A percentile compares a stretch with the other conserved stretches of the same genome.
phyloP scores from a whole-genome alignment of 37 sponge, comb jelly and placozoan genomes.

The Ephydatia muelleri region DNA sequence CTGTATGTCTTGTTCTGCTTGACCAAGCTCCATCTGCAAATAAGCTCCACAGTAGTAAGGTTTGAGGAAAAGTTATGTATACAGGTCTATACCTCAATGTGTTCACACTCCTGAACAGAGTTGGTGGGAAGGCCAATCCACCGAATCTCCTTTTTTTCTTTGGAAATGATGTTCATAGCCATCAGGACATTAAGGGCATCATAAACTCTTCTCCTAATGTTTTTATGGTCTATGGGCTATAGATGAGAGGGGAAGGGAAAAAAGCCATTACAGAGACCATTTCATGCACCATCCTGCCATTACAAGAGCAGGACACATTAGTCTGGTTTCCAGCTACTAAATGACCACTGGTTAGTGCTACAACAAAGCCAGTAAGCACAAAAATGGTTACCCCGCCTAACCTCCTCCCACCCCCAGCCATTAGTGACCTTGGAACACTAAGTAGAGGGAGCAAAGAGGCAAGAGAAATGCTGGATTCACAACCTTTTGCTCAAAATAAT shows the following conservation, averaged over 20 bases:
- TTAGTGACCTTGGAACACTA: too few relatives aligned
- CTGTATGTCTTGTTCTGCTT: constrained; percentile 65
- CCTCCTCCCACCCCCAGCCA: too few relatives aligned
- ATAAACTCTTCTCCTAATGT: constrained; percentile 92
- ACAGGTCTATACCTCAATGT: constrained; percentile 72
- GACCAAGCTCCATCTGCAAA: constrained; percentile 72
- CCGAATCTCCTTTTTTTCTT: constrained; percentile 95
- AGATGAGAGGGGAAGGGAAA: neutral
- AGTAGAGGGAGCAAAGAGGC: too few relatives aligned
- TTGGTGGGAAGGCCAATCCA: constrained; percentile 98
- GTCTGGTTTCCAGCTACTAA: too few relatives aligned
- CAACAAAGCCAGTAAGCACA: too few relatives aligned
- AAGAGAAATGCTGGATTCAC: too few relatives aligned
- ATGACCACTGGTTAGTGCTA: too few relatives aligned
- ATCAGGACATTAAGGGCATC: constrained; percentile 97
- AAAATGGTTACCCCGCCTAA: too few relatives aligned
- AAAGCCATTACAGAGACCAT: neutral
- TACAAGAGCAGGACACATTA: too few relatives aligned
- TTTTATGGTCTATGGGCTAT: constrained; percentile 92
- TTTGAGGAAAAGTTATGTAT: neutral
- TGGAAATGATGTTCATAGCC: constrained; percentile 98
- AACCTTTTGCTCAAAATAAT: too few relatives aligned
- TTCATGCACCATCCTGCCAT: too few relatives aligned
- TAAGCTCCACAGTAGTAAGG: too few relatives aligned
- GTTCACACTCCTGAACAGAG: constrained; percentile 89